Evolutionary conservation across 1,140 invertebrate genomes (phyloP).

Genomic region (Drosophila pseudoananassae): DNA sequence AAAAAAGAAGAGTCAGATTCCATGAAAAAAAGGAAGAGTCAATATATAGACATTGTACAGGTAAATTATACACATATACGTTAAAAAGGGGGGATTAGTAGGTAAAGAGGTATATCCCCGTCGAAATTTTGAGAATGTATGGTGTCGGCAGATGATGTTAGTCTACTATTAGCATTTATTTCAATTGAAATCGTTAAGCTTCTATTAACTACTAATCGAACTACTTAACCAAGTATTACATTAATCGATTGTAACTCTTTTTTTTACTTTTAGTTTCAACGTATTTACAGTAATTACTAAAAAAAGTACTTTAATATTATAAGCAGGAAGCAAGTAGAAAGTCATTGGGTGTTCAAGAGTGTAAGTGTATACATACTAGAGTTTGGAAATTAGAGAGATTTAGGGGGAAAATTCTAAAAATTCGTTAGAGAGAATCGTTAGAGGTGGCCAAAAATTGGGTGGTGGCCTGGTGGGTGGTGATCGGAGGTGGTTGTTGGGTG

Average conservation of each 20-base stretch:
- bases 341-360: not conserved
- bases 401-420: constrained; percentile 4
- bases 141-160: constrained; percentile 34
- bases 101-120: not conserved
- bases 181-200: constrained; percentile 4
- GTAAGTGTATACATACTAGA: constrained; percentile 33
- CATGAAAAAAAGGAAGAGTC: constrained; percentile 25
- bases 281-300: constrained; percentile 21
- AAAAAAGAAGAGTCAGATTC: constrained; percentile 27
- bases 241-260: constrained; percentile 32
- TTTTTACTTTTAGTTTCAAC: not conserved
- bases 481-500: constrained; percentile 28
- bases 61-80: constrained; percentile 32
- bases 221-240: constrained; percentile 39
- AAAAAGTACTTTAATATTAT: not conserved
- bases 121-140: constrained; percentile 25
- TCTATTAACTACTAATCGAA: constrained; percentile 31
- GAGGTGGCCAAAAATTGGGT: constrained; percentile 22
- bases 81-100: not conserved
- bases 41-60: constrained; percentile 21
- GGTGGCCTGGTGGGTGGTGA: constrained; percentile 10
- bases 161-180: constrained; percentile 15
- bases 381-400: constrained; percentile 29
- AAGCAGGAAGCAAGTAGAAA: constrained; percentile 17
- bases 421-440: constrained; percentile 11